Conservation (phyloP, 23 tunicate genomes). For the Diplosoma virens region DNA sequence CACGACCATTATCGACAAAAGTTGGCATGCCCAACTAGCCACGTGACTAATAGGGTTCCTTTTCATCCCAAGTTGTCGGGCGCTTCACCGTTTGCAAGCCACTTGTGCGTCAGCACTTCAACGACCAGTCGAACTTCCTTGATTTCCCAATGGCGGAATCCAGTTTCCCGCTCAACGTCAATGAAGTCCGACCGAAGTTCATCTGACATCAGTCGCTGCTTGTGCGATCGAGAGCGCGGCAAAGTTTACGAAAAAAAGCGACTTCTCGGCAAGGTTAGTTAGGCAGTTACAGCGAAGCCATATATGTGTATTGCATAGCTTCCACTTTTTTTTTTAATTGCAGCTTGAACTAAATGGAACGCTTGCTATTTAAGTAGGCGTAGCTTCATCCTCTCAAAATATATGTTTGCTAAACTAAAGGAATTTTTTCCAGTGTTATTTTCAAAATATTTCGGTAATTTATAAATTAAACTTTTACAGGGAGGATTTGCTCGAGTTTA, state of each 20-base stretch:
- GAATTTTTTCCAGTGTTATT: no score
- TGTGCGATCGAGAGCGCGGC: slow-evolving; percentile 13
- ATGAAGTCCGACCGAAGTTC: slow-evolving; percentile 13
- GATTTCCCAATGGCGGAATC: not conserved
- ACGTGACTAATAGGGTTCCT: not conserved
- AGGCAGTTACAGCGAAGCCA: no score
- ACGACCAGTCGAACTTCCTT: not conserved
- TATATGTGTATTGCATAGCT: not conserved
- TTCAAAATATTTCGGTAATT: no score
- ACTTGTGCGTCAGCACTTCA: not conserved
- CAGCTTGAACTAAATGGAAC: not conserved
- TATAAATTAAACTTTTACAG: no score
- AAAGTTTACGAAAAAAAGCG: slow-evolving; percentile 41
- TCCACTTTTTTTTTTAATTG: not conserved
- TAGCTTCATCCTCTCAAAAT: no score
- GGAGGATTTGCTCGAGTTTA: slow-evolving; percentile 95
- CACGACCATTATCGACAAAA: not conserved
- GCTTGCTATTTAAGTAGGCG: no score
- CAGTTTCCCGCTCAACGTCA: not conserved
- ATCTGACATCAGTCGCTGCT: slow-evolving; percentile 9
- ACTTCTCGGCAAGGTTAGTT: slow-evolving; percentile 56
- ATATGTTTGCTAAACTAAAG: no score
- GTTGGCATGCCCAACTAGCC: not conserved
- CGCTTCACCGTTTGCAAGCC: not conserved
- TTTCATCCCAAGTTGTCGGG: slow-evolving; percentile 3